These are phyloP conservation scores for Adineta ricciae DNA, from an alignment of 2,888 invertebrate species.

Conservation along the genomic window DNA sequence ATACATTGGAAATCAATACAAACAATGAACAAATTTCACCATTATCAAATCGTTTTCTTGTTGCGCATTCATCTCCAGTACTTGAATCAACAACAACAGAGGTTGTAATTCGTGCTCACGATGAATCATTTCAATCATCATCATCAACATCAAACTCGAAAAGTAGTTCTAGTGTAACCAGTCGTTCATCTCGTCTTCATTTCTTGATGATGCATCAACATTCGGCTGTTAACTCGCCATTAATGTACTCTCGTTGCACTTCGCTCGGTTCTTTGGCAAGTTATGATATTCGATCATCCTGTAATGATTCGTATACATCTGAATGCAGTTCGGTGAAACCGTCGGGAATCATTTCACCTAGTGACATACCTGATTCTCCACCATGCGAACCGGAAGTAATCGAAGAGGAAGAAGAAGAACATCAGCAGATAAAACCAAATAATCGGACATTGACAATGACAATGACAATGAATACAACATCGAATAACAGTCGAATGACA, in stretches of 20 bases:
- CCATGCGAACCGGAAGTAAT: neutral
- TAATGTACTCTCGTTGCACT: conserved; percentile 17
- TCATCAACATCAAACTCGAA: conserved; percentile 19
- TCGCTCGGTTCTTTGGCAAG: neutral
- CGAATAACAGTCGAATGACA: neutral
- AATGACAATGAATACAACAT: neutral
- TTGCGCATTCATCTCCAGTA: neutral
- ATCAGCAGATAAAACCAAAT: neutral
- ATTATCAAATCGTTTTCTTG: neutral
- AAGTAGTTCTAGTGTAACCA: neutral
- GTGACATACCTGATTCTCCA: neutral
- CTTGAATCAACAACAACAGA: neutral
- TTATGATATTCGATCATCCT: conserved; percentile 10
- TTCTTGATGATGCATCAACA: neutral
- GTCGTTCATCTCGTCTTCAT: neutral
- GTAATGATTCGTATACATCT: conserved; percentile 8
- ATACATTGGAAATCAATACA: neutral
- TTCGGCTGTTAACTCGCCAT: neutral
- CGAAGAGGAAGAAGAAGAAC: neutral
- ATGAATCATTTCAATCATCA: conserved; percentile 16
- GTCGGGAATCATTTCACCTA: neutral
- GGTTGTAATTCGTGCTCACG: neutral
- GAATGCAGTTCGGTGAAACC: neutral
- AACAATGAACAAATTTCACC: neutral
- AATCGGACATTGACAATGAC: neutral